Evolutionary conservation across 1,140 invertebrate species (phyloP), one percentile per base, ranked within the genome.

Genomic region (Macrocentrus cingulum): DNA sequence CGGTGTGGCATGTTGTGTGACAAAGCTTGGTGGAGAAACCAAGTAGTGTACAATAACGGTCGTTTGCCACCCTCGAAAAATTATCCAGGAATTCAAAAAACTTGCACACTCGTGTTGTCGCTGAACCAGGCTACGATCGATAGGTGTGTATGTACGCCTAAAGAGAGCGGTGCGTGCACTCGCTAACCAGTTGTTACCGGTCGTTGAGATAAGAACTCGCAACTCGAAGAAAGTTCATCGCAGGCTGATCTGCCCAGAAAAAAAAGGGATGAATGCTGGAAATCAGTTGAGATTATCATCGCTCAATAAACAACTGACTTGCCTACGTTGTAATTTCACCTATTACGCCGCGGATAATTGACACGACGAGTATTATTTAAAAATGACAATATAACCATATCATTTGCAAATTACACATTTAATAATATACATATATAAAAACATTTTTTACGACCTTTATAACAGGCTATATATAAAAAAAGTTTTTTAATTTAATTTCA

Each of bases 61-160:
- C 49, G 32, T 19, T 51, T 29, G 7, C 9, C 32, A 9, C 32
- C 49, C 49, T 36, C 34, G 16, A 29, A 29, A 41, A 34, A 55
- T 59, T 65, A 61, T 61, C 56, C 19, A 6, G 51, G 59, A 60
- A 59, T 59, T 48, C 19, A 29, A 55, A 62, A 57, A 56, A 58
- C 48, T 58, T 29, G 11, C 37, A 13, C 20, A n/a, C 44, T 4
- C 7, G 11, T 23, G 19, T 19, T 22, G 18, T 46, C 44, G 9
- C 7, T 39, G 36, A 13, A 39, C 3, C 7, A 15, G 8, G 7
- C 11, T 39, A 39, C 36, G 15, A 13, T 5, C 44, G 20, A 46
- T 46, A 19, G 18, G 34, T 46, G 25, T 0, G 16, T 45, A 25
- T 48, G 13, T 23, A 48, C 13, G 20, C 29, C n/a, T 48, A 48